phyloP scores from a whole-genome alignment of 2,888 invertebrate species.

The Dermolepida albohirtum region DNA sequence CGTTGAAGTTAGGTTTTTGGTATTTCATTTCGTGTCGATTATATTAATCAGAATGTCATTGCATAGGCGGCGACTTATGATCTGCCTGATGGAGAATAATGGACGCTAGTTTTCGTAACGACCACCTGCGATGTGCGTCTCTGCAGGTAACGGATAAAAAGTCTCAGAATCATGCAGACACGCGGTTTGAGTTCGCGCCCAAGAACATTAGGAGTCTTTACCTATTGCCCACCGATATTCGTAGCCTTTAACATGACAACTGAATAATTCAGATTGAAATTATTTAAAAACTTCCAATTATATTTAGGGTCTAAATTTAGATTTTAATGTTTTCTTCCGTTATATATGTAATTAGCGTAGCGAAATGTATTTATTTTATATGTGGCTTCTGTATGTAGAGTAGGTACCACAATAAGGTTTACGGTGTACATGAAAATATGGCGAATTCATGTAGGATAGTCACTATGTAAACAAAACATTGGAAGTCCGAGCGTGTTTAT shows the following conservation, averaged over 20 bases:
- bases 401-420: no score
- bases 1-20: conserved; percentile 14
- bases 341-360: no score
- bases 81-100: conserved; percentile 45
- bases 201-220: conserved; percentile 41
- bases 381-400: no score
- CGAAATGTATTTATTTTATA: no score
- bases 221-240: conserved; percentile 20
- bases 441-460: no score
- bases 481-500: no score
- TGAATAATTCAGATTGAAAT: no score
- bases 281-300: no score
- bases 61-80: conserved; percentile 42
- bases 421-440: no score
- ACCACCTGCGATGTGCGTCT: conserved; percentile 46
- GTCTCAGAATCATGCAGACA: conserved; percentile 42
- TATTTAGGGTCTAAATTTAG: no score
- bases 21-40: conserved; percentile 40
- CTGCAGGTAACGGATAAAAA: conserved; percentile 42
- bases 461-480: no score
- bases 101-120: conserved; percentile 43
- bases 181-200: conserved; percentile 50
- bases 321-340: no score
- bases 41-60: conserved; percentile 43
- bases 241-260: background rate